phyloP scores from a whole-genome alignment of 2,888 invertebrate species.

The Agrilus cyanescens region DNA sequence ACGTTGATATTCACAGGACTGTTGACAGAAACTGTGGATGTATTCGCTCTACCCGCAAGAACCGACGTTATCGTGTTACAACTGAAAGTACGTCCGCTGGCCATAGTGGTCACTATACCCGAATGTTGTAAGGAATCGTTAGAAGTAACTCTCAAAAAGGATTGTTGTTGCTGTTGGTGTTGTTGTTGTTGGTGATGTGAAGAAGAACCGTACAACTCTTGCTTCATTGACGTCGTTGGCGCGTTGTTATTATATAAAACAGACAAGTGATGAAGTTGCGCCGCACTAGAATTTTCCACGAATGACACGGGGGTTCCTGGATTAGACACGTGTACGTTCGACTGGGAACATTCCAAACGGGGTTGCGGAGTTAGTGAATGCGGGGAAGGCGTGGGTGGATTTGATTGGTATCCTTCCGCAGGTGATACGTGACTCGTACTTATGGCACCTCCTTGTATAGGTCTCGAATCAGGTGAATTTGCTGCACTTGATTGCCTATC shows the following conservation, averaged over 20 bases:
- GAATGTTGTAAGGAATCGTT: slow-evolving; percentile 13
- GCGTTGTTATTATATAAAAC: too few species aligned
- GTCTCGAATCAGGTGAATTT: slow-evolving; percentile 50
- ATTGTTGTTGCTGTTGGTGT: too few species aligned
- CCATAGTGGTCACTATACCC: slow-evolving; percentile 48
- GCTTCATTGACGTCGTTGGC: not conserved
- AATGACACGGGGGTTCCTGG: not conserved
- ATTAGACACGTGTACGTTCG: slow-evolving; percentile 30
- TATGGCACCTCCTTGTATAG: slow-evolving; percentile 74
- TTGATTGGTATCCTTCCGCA: slow-evolving; percentile 51
- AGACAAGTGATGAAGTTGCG: slow-evolving; percentile 5
- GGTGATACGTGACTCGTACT: slow-evolving; percentile 74
- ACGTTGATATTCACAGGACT: slow-evolving; percentile 36
- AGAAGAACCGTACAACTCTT: slow-evolving; percentile 2
- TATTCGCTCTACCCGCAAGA: slow-evolving; percentile 61
- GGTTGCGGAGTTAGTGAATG: slow-evolving; percentile 34
- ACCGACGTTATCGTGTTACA: slow-evolving; percentile 75
- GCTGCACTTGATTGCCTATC: slow-evolving; percentile 39
- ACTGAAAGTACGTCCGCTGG: slow-evolving; percentile 64
- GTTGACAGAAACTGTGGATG: slow-evolving; percentile 64
- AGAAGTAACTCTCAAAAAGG: too few species aligned
- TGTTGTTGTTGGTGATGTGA: not conserved
- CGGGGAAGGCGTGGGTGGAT: slow-evolving; percentile 43
- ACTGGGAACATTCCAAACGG: slow-evolving; percentile 39
- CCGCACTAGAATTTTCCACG: too few species aligned